Conservation (phyloP, 1,140 invertebrate genomes). For the Tenebrio molitor region DNA sequence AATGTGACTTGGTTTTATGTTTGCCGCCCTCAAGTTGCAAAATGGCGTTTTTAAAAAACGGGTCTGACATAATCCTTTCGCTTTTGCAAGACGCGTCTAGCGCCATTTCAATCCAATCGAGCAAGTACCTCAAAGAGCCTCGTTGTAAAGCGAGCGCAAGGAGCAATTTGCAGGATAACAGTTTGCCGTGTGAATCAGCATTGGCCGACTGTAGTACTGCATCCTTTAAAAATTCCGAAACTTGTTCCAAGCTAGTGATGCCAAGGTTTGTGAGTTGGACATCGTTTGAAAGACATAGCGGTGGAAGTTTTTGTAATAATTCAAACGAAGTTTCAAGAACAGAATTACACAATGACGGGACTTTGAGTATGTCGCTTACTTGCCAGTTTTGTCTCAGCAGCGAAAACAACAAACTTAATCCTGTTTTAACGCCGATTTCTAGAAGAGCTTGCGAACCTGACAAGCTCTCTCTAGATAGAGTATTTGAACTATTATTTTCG, state of each 20-base stretch:
- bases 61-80: conserved; percentile 36
- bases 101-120: conserved; percentile 78
- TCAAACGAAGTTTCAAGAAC: conserved; percentile 73
- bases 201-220: conserved; percentile 68
- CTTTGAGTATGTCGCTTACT: conserved; percentile 61
- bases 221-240: conserved; percentile 71
- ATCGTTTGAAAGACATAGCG: conserved; percentile 75
- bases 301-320: conserved; percentile 72
- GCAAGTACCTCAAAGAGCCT: conserved; percentile 74
- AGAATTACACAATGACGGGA: conserved; percentile 71
- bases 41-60: conserved; percentile 56
- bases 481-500: conserved; percentile 18
- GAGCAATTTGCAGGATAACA: conserved; percentile 72
- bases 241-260: conserved; percentile 70
- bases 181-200: conserved; percentile 70
- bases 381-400: conserved; percentile 75
- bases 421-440: conserved; percentile 76
- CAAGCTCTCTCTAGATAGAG: conserved; percentile 43
- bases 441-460: conserved; percentile 73
- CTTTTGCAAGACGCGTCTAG: conserved; percentile 64
- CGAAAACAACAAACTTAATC: conserved; percentile 74
- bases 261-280: conserved; percentile 72
- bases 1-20: conserved; percentile 46
- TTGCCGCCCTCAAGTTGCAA: conserved; percentile 57
- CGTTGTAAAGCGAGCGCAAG: conserved; percentile 73